Evolutionary conservation across 2,888 invertebrate species (phyloP), one percentile per base, ranked within the genome.

Genomic region (Malthinus flaveolus): DNA sequence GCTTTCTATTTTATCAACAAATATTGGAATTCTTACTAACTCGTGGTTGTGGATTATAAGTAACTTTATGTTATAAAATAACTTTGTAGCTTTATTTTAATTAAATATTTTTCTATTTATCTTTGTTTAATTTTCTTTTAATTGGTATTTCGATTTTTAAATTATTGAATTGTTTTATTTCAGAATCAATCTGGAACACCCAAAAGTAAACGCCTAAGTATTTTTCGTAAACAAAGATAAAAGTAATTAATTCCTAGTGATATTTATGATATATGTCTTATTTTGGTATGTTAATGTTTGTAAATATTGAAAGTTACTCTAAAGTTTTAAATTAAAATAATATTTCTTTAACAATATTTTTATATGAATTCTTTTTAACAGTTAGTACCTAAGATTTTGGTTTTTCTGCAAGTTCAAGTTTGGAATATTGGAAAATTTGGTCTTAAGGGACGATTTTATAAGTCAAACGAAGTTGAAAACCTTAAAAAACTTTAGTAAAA

Each of bases 181-280:
- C 80, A 83, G 83, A 72, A 68, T 54, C 70, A 72, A 36, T 66
- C 71, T n/a, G 79, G 80, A 15, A 82, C 83, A 1, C 83, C 84
- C 9, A 80, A 82, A 58, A 75, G 78, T 64, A 76, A 79, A 71
- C 71, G 83, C 67, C 67, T 83, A 62, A 83, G 82, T 70, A 81
- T 84, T 64, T 84, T 84, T 74, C 80, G 81, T 47, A 74, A 65
- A 58, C 61, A 49, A 50, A 58, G 58, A 56, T 64, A 62, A 11
- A n/a, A n/a, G n/a, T 33, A 33, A 37, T 31, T 15, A 23, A 23
- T 5, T 3, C 23, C 5, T 3, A 23, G 23, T 23, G 23, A 23
- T 23, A 23, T 23, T 3, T 23, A 23, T 23, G 5, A 23, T 23
- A 23, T 23, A 23, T 2, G 23, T 23, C 2, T 23, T 23, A 23